A percentile compares a stretch with the other conserved stretches of the same genome.
phyloP scores from a whole-genome alignment of 2,888 invertebrate species.

The Mythimna vitellina region DNA sequence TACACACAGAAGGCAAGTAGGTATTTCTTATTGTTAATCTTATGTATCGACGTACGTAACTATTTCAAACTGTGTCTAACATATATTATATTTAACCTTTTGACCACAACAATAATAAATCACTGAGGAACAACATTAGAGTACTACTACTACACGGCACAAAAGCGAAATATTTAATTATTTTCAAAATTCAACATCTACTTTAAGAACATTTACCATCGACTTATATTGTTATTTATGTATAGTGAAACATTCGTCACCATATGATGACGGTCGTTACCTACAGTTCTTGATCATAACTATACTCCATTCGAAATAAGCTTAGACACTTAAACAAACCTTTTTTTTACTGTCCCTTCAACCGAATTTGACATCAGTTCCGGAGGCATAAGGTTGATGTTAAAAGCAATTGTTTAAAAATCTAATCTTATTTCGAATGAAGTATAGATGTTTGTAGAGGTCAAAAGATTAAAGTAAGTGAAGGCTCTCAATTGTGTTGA shows the following conservation, averaged over 20 bases:
- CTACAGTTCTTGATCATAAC: conserved; percentile 5
- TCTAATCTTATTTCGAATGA: too few species aligned
- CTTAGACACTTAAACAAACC: too few species aligned
- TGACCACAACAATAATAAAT: conserved; percentile 42
- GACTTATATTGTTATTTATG: conserved; percentile 6
- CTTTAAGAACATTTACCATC: conserved; percentile 8
- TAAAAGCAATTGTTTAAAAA: too few species aligned
- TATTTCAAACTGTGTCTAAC: conserved; percentile 37
- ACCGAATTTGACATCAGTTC: too few species aligned
- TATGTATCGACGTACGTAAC: conserved; percentile 22
- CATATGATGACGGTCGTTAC: background rate
- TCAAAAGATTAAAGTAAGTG: conserved; percentile 51
- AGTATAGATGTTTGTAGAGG: conserved; percentile 27
- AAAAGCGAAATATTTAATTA: conserved; percentile 16
- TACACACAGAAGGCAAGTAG: conserved; percentile 40
- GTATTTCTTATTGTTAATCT: conserved; percentile 32
- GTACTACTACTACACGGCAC: conserved; percentile 25
- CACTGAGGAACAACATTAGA: conserved; percentile 13
- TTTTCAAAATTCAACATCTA: conserved; percentile 9
- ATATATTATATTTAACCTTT: conserved; percentile 47
- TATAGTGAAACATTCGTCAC: conserved; percentile 3
- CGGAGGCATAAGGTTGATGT: too few species aligned
- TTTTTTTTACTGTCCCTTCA: too few species aligned
- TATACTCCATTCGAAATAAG: background rate
- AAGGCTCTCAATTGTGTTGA: conserved; percentile 6